phyloP scores from a whole-genome alignment of 2,888 invertebrate species.

The Athetis lepigone region DNA sequence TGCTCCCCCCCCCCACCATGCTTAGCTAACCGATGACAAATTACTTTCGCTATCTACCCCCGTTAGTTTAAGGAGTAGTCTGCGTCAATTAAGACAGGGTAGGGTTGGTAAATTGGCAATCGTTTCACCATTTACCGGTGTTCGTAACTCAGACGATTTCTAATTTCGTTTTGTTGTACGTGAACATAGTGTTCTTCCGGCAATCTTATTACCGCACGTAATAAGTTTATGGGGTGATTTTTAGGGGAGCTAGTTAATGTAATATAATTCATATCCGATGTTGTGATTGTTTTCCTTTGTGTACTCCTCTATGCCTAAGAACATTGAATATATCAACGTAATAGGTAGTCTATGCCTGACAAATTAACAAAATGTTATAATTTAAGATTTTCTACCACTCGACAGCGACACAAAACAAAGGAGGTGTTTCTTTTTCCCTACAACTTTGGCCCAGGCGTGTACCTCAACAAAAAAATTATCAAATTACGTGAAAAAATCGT shows the following conservation, averaged over 20 bases:
- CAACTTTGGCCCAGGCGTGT: too few relatives aligned
- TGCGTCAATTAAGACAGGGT: slow-evolving; percentile 88
- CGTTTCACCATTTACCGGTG: slow-evolving; percentile 87
- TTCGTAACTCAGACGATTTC: slow-evolving; percentile 81
- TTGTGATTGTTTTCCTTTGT: slow-evolving; percentile 66
- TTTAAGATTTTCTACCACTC: not conserved
- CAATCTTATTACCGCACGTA: slow-evolving; percentile 65
- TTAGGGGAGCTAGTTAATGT: slow-evolving; percentile 71
- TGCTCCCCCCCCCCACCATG: slow-evolving; percentile 71
- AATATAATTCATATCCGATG: slow-evolving; percentile 70
- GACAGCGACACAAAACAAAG: too few relatives aligned
- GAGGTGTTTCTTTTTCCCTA: too few relatives aligned
- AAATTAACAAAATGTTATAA: not conserved
- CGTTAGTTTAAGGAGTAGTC: slow-evolving; percentile 88
- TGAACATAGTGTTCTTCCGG: slow-evolving; percentile 63
- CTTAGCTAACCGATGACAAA: slow-evolving; percentile 90
- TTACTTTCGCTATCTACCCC: slow-evolving; percentile 85
- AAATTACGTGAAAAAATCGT: too few relatives aligned
- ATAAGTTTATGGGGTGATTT: slow-evolving; percentile 74
- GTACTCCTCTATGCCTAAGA: slow-evolving; percentile 27
- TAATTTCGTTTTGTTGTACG: slow-evolving; percentile 77
- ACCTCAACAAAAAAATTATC: too few relatives aligned
- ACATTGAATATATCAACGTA: slow-evolving; percentile 13
- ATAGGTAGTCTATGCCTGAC: not conserved
- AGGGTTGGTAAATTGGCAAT: slow-evolving; percentile 89